Conservation (phyloP, 2,797 vertebrate genomes). For the Danio kyathit region DNA sequence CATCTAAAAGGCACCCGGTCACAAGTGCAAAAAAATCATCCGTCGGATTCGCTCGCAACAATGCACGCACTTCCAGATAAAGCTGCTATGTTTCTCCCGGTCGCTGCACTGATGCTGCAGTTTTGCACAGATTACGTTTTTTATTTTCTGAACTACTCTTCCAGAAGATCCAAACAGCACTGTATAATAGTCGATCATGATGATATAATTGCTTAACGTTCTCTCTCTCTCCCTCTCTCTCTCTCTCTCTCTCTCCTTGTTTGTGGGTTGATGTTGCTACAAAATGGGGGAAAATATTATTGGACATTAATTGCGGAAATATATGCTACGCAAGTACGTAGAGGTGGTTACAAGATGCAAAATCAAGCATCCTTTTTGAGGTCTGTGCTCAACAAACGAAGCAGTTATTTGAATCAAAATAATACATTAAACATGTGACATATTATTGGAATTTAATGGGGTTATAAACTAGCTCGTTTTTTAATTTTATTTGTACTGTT, state of each 20-base stretch:
- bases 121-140: slow-evolving; percentile 16
- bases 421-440: too few relatives aligned
- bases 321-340: not conserved
- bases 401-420: too few relatives aligned
- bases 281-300: not conserved
- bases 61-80: not conserved
- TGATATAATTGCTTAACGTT: not conserved
- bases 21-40: slow-evolving; percentile 2
- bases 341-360: not conserved
- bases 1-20: slow-evolving; percentile 1
- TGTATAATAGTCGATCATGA: not conserved
- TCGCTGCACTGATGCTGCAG: slow-evolving; percentile 15
- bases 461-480: too few relatives aligned
- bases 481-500: too few relatives aligned
- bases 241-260: not conserved
- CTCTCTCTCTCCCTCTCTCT: not conserved
- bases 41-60: not conserved
- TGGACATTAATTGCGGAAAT: not conserved
- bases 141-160: slow-evolving; percentile 13
- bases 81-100: slow-evolving; percentile 10
- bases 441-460: too few relatives aligned
- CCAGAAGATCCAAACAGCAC: slow-evolving; percentile 20
- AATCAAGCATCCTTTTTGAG: not conserved
- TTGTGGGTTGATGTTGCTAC: not conserved
- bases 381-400: not conserved